Conservation (phyloP, 53 echinoderm and acorn worm genomes). For the Antedon mediterranea region DNA sequence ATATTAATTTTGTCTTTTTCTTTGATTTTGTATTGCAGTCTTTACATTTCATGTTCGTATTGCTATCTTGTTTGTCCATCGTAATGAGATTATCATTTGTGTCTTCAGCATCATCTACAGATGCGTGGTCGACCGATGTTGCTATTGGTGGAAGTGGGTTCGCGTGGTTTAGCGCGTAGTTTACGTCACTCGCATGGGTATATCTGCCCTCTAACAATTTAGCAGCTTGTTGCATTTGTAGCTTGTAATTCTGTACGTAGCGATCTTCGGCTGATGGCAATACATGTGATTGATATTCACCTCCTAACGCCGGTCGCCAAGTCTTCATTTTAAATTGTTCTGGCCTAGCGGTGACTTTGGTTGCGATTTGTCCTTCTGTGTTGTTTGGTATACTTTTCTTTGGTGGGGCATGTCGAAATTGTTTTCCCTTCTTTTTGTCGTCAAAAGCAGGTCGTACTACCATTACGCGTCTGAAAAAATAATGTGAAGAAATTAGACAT, state of each 20-base stretch:
- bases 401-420: constrained; percentile 46
- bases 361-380: not conserved
- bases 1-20: not conserved
- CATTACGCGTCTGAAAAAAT: constrained; percentile 46
- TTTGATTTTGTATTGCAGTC: not conserved
- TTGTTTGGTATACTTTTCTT: constrained; percentile 13
- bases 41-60: not conserved
- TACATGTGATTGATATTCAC: constrained; percentile 14
- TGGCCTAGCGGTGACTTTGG: not conserved
- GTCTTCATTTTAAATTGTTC: constrained; percentile 31
- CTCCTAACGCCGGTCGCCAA: constrained; percentile 54
- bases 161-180: not conserved
- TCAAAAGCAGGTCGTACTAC: constrained; percentile 33
- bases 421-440: constrained; percentile 36
- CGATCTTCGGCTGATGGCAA: constrained; percentile 57
- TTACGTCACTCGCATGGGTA: not conserved
- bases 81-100: not conserved
- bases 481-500: not conserved
- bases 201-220: constrained; percentile 39
- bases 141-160: not conserved
- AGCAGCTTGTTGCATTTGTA: constrained; percentile 64
- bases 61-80: not conserved
- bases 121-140: not conserved
- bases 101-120: not conserved
- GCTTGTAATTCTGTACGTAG: constrained; percentile 55